Conservation (phyloP, 2,113 vertebrate species). For the Solea solea region DNA sequence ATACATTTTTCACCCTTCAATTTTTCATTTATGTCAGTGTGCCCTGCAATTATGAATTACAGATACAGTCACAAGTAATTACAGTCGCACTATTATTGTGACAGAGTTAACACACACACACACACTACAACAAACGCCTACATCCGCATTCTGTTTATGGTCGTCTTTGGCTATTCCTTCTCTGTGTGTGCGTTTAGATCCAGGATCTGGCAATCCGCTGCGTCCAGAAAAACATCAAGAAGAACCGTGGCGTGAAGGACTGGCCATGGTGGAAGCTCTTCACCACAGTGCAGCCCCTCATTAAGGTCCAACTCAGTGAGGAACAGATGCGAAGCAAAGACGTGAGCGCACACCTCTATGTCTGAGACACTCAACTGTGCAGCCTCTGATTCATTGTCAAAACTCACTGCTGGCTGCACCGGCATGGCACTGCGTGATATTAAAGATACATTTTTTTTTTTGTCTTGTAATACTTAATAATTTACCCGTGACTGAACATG, state of each 20-base stretch:
- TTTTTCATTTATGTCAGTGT: too few species aligned
- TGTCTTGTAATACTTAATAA: slow-evolving; percentile 7
- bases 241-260: slow-evolving; percentile 93
- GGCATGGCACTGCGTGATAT: slow-evolving; percentile 4
- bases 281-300: slow-evolving; percentile 93
- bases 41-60: not conserved
- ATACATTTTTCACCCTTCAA: too few species aligned
- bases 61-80: not conserved
- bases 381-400: not conserved
- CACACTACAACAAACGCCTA: too few species aligned
- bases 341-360: slow-evolving; percentile 81
- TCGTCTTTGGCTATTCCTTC: slow-evolving; percentile 7
- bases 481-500: not conserved
- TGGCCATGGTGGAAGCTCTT: slow-evolving; percentile 99
- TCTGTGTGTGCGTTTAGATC: slow-evolving; percentile 54
- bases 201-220: slow-evolving; percentile 95
- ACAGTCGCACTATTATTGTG: not conserved
- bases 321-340: slow-evolving; percentile 95
- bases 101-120: not conserved
- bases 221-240: slow-evolving; percentile 97
- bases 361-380: not conserved
- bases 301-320: slow-evolving; percentile 94
- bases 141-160: not conserved
- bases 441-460: not conserved
- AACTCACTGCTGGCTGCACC: not conserved